Conservation (phyloP, 2,888 invertebrate genomes). For the Nemapogon koenigi region DNA sequence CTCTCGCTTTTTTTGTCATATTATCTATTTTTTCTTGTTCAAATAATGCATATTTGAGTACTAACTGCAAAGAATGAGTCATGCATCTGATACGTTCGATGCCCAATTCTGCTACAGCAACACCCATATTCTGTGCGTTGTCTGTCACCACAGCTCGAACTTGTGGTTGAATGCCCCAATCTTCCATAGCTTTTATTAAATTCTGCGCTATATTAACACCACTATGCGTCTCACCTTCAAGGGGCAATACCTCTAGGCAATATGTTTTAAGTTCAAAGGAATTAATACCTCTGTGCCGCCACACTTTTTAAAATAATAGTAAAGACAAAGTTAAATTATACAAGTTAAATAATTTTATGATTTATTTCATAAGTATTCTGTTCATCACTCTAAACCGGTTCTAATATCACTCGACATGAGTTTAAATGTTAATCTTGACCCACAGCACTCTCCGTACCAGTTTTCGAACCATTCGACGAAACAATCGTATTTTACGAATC, state of each 20-base stretch:
- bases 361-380: slow-evolving; percentile 18
- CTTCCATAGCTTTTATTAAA: too few species aligned
- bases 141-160: too few species aligned
- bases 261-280: neutral
- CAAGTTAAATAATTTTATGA: slow-evolving; percentile 6
- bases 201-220: too few species aligned
- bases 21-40: neutral
- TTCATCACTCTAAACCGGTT: slow-evolving; percentile 51
- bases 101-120: neutral
- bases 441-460: slow-evolving; percentile 43
- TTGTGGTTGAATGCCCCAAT: too few species aligned
- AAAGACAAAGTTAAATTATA: neutral
- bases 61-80: neutral
- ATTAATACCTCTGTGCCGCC: neutral
- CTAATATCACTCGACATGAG: slow-evolving; percentile 27
- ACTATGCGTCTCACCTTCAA: too few species aligned
- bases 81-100: neutral
- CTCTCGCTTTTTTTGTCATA: neutral
- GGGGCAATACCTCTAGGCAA: too few species aligned
- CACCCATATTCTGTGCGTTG: neutral
- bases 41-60: neutral
- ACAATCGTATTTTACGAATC: too few species aligned
- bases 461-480: too few species aligned
- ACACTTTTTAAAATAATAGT: too few species aligned
- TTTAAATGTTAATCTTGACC: slow-evolving; percentile 56